A percentile compares a stretch with the other conserved stretches of the same genome.
These are phyloP conservation scores for Bombyx mori DNA, from an alignment of 1,140 invertebrate genomes.

Conservation along the genomic window DNA sequence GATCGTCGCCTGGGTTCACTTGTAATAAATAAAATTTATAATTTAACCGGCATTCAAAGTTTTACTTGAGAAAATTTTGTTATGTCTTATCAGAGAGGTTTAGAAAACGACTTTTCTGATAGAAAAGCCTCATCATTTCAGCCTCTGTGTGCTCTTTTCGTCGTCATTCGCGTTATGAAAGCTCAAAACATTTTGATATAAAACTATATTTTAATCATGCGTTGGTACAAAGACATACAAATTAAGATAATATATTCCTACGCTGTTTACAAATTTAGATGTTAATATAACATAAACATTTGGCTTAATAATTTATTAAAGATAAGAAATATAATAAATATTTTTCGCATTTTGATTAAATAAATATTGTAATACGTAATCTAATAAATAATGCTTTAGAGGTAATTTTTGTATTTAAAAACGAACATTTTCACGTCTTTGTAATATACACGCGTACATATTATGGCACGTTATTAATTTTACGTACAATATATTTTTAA, in stretches of 20 bases:
- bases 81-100: slow-evolving; percentile 34
- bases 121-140: slow-evolving; percentile 50
- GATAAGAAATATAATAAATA: slow-evolving; percentile 24
- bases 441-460: too few species aligned
- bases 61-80: slow-evolving; percentile 53
- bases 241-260: slow-evolving; percentile 59
- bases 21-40: too few species aligned
- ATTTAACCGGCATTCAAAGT: slow-evolving; percentile 39
- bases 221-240: slow-evolving; percentile 67
- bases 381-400: slow-evolving; percentile 40
- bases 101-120: slow-evolving; percentile 46
- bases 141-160: slow-evolving; percentile 23
- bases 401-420: slow-evolving; percentile 30
- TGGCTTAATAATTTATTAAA: slow-evolving; percentile 58
- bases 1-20: too few species aligned
- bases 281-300: slow-evolving; percentile 22
- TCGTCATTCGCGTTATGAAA: slow-evolving; percentile 18
- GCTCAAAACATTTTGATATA: slow-evolving; percentile 32
- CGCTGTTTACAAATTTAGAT: slow-evolving; percentile 50
- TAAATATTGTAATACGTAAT: slow-evolving; percentile 40
- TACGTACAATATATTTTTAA: too few species aligned
- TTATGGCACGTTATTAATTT: too few species aligned
- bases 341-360: slow-evolving; percentile 52
- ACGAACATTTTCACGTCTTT: too few species aligned
- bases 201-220: slow-evolving; percentile 36